A percentile compares a stretch with the other conserved stretches of the same genome.
phyloP scores from a whole-genome alignment of 1,140 invertebrate genomes.

The Trachelipus rathkii region DNA sequence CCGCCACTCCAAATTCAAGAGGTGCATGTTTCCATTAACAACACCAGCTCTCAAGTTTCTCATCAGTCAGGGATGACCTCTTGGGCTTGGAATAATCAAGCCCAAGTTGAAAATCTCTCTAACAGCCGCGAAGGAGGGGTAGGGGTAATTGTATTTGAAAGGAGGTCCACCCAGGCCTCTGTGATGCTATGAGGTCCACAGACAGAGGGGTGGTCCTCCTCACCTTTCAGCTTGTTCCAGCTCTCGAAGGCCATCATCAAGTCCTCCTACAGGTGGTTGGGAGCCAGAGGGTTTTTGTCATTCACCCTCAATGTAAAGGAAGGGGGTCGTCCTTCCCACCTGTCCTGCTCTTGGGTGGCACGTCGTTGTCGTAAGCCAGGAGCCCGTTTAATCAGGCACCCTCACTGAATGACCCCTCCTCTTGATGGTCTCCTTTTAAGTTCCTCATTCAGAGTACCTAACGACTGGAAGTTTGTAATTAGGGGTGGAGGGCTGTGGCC shows the following conservation, averaged over 20 bases:
- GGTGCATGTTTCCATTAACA: neutral
- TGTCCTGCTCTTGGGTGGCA: neutral
- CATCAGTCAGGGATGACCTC: neutral
- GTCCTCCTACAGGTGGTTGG: neutral
- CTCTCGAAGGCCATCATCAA: neutral
- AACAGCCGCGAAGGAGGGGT: constrained; percentile 7
- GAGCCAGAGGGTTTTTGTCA: neutral
- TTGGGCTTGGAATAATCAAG: neutral
- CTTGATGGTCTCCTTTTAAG: constrained; percentile 3
- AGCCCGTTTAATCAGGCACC: neutral
- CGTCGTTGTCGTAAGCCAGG: neutral
- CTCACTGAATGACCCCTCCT: neutral
- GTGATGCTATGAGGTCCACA: neutral
- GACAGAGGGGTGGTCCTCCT: neutral
- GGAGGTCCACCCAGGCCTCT: neutral
- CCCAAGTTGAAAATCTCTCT: neutral
- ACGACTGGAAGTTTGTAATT: neutral
- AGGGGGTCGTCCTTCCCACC: neutral
- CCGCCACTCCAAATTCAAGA: neutral
- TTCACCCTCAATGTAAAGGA: neutral
- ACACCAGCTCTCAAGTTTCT: neutral
- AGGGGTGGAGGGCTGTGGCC: constrained; percentile 16
- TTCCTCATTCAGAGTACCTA: neutral
- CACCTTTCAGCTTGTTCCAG: neutral
- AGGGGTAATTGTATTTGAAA: neutral